Conservation (phyloP, 2,888 invertebrate species). For the Nyleta sp. region DNA sequence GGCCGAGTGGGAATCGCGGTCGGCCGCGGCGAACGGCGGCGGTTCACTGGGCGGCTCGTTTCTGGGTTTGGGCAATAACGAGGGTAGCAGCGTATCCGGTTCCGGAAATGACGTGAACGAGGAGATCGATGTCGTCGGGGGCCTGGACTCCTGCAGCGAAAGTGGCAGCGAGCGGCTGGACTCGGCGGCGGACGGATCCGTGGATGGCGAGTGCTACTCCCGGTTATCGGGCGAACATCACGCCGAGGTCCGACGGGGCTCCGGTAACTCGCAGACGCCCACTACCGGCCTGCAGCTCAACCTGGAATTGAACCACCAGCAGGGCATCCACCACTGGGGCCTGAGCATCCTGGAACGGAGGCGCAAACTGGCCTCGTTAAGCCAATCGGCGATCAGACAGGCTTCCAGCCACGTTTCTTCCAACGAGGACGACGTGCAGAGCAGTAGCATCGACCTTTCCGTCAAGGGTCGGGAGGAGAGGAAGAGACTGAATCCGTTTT, state of each 20-base stretch:
- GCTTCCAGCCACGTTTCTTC: constrained; percentile 65
- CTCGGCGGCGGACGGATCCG: constrained; percentile 84
- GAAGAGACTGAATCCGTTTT: constrained; percentile 91
- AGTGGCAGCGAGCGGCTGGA: constrained; percentile 84
- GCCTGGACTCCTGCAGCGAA: constrained; percentile 89
- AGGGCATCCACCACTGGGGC: constrained; percentile 79
- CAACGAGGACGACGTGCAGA: constrained; percentile 79
- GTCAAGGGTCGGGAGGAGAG: constrained; percentile 85
- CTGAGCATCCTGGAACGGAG: constrained; percentile 82
- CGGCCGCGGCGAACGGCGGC: constrained; percentile 83
- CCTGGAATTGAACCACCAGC: constrained; percentile 77
- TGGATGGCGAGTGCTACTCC: constrained; percentile 85
- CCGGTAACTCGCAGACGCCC: constrained; percentile 69
- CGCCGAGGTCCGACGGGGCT: constrained; percentile 33
- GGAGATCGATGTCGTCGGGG: constrained; percentile 92
- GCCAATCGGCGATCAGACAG: constrained; percentile 69
- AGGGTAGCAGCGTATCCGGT: constrained; percentile 80
- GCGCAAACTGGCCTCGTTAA: constrained; percentile 80
- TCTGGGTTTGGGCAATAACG: constrained; percentile 76
- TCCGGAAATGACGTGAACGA: constrained; percentile 82
- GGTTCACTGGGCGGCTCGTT: constrained; percentile 83
- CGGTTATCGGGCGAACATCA: constrained; percentile 69
- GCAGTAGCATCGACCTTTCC: constrained; percentile 80
- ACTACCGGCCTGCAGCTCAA: constrained; percentile 71
- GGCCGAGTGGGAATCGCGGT: constrained; percentile 91